A percentile compares a stretch with the other conserved stretches of the same genome.
Conservation (phyloP, 1,140 invertebrate genomes). For the Bombus balteatus region DNA sequence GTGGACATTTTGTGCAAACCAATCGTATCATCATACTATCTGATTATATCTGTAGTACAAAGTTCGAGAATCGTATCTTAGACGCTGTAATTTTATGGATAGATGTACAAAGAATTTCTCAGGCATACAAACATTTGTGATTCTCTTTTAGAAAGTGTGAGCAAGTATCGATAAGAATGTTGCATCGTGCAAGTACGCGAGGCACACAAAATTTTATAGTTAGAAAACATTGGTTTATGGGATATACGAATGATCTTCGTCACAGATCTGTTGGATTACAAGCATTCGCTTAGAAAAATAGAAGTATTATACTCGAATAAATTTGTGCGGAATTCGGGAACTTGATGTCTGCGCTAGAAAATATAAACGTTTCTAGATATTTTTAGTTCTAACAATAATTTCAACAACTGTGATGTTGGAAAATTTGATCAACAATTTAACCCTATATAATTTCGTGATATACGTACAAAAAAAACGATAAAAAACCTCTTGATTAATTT, state of each 20-base stretch:
- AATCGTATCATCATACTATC: slow-evolving; percentile 19
- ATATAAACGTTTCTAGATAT: slow-evolving; percentile 10
- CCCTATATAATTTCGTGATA: not conserved
- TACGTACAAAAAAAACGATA: slow-evolving; percentile 6
- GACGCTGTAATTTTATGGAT: not conserved
- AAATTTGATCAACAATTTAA: slow-evolving; percentile 24
- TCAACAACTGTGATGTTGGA: slow-evolving; percentile 29
- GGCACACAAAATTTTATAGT: slow-evolving; percentile 9
- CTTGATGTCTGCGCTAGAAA: slow-evolving; percentile 5
- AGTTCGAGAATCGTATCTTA: not conserved
- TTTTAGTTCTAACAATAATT: slow-evolving; percentile 24
- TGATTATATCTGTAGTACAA: slow-evolving; percentile 13
- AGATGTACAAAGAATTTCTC: not conserved
- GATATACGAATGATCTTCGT: slow-evolving; percentile 18
- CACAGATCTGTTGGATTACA: slow-evolving; percentile 7
- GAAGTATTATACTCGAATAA: slow-evolving; percentile 12
- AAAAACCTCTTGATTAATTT: not conserved
- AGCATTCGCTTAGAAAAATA: slow-evolving; percentile 37
- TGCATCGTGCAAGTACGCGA: not conserved
- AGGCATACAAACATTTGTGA: not conserved
- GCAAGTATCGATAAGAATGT: slow-evolving; percentile 14
- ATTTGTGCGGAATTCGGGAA: slow-evolving; percentile 13
- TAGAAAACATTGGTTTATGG: not conserved
- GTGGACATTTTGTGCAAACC: slow-evolving; percentile 32
- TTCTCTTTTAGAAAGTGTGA: slow-evolving; percentile 14